Evolutionary conservation across 2,797 vertebrate genomes (phyloP), one percentile per base, ranked within the genome.

Genomic region (Gallinago nigripennis): DNA sequence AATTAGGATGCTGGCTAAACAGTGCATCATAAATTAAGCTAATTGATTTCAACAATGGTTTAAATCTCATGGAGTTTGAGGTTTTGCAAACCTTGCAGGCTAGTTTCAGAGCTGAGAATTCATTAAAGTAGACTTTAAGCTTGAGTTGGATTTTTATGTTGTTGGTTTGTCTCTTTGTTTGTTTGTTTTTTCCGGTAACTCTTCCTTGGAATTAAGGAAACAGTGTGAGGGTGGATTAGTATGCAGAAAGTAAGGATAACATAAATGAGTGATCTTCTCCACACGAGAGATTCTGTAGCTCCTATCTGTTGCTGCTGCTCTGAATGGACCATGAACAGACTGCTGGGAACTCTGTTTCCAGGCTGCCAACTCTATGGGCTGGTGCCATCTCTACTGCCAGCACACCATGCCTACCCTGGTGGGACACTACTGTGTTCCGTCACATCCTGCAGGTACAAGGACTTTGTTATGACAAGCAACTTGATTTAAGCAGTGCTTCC

Each of bases 61-160:
- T 57, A 78, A 80, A 48, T 50, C 57, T 88, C 39, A 8, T 4
- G 43, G 72, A 88, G 53, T 54, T 3, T 58, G 33, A 61, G 41
- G 66, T 78, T 91, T 73, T 91, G 82, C 76, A 75, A 53, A 69
- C 33, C 16, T 95, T 83, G 78, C 84, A 85, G 39, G 5, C 23
- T 88, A 4, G 16, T 68, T 65, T 54, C 23, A 46, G 41, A 35
- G n/a, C 41, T 69, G 28, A 72, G 58, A 70, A 48, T 72, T 92
- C 41, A 51, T 80, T 88, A 63, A 61, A 82, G 21, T 6, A 35
- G 46, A 15, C 23, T 63, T 89, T 6, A 37, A 39, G 31, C 11
- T 90, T 16, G 0, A 20, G 9, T 3, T 43, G 2, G 1, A 0
- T 17, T 66, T 70, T 51, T 48, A 27, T 63, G 6, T 27, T 65